Conservation (phyloP, 2,888 invertebrate species). For the Sialis fuliginosa region DNA sequence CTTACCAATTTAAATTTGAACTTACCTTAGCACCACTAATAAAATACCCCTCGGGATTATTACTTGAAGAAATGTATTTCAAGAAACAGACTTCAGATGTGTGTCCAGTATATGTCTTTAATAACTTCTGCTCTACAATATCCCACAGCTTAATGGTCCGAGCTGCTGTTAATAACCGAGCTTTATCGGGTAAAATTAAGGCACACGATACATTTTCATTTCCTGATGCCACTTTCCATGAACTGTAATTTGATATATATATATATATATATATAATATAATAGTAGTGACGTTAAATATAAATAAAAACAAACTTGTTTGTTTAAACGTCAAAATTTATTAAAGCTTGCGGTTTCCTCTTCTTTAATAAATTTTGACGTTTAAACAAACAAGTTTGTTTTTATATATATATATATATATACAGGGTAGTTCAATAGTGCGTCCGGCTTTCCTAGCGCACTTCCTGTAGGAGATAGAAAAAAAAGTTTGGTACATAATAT, state of each 20-base stretch:
- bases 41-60: conserved; percentile 21
- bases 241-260: conserved; percentile 23
- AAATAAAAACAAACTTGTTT: too few relatives aligned
- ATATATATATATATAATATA: background rate
- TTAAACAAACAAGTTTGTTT: too few relatives aligned
- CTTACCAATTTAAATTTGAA: conserved; percentile 2
- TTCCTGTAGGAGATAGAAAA: too few relatives aligned
- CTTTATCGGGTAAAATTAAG: conserved; percentile 35
- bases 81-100: conserved; percentile 35
- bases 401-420: too few relatives aligned
- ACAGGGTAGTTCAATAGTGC: too few relatives aligned
- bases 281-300: background rate
- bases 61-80: conserved; percentile 18
- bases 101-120: conserved; percentile 47
- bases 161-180: conserved; percentile 23
- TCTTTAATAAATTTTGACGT: too few relatives aligned
- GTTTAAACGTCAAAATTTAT: too few relatives aligned
- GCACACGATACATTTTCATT: conserved; percentile 37
- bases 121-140: conserved; percentile 32
- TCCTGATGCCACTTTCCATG: conserved; percentile 46
- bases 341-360: too few relatives aligned
- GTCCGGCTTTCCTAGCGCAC: too few relatives aligned
- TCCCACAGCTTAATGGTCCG: conserved; percentile 44
- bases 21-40: conserved; percentile 27
- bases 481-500: too few relatives aligned